These are phyloP conservation scores for Caenorhabditis inopinata DNA, from an alignment of 1,140 invertebrate genomes.

Conservation along the genomic window DNA sequence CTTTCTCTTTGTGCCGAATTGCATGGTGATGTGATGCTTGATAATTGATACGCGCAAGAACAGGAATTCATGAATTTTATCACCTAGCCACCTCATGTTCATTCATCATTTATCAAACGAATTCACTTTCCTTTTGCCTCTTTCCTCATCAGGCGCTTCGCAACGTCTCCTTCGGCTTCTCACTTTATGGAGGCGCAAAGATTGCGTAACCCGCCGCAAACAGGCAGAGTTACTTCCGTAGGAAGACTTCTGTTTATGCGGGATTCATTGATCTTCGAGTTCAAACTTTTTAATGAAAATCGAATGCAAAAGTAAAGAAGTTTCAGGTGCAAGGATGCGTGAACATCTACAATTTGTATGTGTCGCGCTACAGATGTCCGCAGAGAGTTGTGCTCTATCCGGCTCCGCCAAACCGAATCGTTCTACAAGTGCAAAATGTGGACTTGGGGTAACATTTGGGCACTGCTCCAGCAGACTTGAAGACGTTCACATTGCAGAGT, in stretches of 20 bases:
- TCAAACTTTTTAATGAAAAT: not conserved
- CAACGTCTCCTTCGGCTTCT: not conserved
- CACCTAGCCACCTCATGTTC: not conserved
- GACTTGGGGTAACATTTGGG: constrained; percentile 60
- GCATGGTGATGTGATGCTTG: not conserved
- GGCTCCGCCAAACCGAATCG: constrained; percentile 61
- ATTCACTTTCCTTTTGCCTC: not conserved
- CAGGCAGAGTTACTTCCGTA: not conserved
- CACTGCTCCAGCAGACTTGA: not conserved
- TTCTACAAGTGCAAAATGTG: constrained; percentile 62
- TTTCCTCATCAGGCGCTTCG: not conserved
- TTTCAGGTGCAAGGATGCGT: constrained; percentile 61
- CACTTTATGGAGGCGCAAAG: not conserved
- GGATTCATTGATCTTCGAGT: not conserved
- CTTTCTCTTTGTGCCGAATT: constrained; percentile 12
- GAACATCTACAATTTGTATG: constrained; percentile 64
- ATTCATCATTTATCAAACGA: constrained; percentile 14
- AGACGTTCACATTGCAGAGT: constrained; percentile 47
- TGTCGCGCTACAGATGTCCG: constrained; percentile 63
- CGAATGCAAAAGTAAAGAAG: no score
- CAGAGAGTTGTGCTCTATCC: constrained; percentile 61
- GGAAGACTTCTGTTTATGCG: not conserved
- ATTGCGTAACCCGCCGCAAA: constrained; percentile 7
- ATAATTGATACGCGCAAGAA: not conserved
- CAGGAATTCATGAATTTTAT: constrained; percentile 15